Evolutionary conservation across 2,888 invertebrate species (phyloP).

Genomic region (Eupithecia subfuscata): DNA sequence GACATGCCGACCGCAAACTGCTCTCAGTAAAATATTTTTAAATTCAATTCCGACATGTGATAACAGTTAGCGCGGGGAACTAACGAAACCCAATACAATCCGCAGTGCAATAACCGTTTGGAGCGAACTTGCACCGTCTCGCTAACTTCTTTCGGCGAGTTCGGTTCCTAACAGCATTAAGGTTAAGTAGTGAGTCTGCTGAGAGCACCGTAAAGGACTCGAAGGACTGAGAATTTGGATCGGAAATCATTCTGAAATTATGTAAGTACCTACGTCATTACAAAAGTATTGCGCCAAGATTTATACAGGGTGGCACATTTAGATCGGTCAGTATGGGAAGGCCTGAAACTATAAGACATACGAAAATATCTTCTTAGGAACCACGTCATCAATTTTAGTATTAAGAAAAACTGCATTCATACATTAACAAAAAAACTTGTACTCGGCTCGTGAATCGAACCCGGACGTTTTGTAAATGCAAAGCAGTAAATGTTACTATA

Average conservation of each 20-base stretch:
- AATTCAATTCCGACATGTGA: constrained; percentile 25
- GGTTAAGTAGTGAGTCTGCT: constrained; percentile 3
- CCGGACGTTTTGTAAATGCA: no score
- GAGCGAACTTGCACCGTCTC: constrained; percentile 24
- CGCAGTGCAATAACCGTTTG: constrained; percentile 29
- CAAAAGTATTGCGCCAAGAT: background rate
- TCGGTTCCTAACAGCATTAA: background rate
- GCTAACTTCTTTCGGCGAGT: constrained; percentile 25
- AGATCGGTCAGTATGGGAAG: no score
- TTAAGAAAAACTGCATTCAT: no score
- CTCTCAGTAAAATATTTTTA: constrained; percentile 20
- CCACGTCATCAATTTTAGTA: no score
- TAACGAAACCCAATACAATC: constrained; percentile 28
- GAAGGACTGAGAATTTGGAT: background rate
- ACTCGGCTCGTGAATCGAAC: no score
- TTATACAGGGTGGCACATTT: no score
- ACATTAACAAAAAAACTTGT: no score
- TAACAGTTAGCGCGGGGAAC: constrained; percentile 17
- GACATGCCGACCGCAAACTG: constrained; percentile 7
- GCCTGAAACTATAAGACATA: no score
- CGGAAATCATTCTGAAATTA: background rate
- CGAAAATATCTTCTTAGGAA: no score
- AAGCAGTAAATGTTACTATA: no score
- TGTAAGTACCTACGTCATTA: no score
- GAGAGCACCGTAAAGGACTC: background rate